Percentiles rank a stretch among this genome's conserved stretches.
Conservation (phyloP, 2,797 vertebrate genomes). For the Melanogrammus aeglefinus region DNA sequence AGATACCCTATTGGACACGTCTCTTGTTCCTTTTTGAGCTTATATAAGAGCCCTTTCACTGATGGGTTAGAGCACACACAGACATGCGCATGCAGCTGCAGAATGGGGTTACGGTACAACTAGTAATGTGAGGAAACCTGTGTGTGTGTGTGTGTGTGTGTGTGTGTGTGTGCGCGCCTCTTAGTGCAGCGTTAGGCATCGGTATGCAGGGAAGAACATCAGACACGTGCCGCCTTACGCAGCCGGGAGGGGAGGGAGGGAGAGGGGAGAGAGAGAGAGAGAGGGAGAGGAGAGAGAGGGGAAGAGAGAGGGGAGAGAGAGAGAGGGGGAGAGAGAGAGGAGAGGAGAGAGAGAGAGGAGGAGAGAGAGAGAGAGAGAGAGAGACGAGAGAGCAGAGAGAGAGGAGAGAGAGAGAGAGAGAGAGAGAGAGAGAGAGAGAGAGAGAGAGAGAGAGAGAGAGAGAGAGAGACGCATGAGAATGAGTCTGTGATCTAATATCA, state of each 20-base stretch:
- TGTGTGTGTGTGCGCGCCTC: too few relatives aligned
- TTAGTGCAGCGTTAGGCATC: conserved; percentile 4
- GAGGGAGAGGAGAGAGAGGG: too few relatives aligned
- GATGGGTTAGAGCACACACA: background rate
- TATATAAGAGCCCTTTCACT: conserved; percentile 27
- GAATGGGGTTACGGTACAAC: background rate
- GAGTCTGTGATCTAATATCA: conserved; percentile 22
- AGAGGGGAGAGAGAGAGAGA: too few relatives aligned
- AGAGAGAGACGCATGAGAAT: conserved; percentile 10
- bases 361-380: too few relatives aligned
- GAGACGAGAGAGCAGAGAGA: too few relatives aligned
- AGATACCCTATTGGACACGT: background rate
- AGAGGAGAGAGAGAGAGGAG: too few relatives aligned
- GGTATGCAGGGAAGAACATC: conserved; percentile 1
- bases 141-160: conserved; percentile 17
- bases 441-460: conserved; percentile 23
- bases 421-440: too few relatives aligned
- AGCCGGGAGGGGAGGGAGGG: too few relatives aligned
- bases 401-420: too few relatives aligned
- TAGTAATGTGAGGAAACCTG: conserved; percentile 16
- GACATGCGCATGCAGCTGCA: background rate
- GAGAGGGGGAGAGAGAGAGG: too few relatives aligned
- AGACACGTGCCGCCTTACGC: conserved; percentile 21
- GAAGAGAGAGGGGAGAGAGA: too few relatives aligned
- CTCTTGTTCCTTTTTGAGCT: conserved; percentile 13